These are phyloP conservation scores for Abramis brama DNA, from an alignment of 2,113 vertebrate genomes.

Conservation along the genomic window DNA sequence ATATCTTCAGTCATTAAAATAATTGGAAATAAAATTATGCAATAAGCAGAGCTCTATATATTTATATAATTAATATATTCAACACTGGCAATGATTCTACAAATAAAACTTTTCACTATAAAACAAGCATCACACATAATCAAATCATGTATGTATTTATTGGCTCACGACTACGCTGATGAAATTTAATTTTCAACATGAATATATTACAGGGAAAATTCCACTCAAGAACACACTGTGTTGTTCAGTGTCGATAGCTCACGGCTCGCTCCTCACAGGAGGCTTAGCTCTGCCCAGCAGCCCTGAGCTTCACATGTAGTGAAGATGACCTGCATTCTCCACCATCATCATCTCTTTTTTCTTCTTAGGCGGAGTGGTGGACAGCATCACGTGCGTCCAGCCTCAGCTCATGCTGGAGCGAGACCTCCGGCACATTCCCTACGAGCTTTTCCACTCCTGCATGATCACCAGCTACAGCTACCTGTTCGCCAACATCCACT, in stretches of 20 bases:
- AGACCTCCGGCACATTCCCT: conserved; percentile 89
- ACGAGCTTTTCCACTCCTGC: conserved; percentile 89
- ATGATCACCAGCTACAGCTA: conserved; percentile 76
- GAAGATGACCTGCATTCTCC: background rate
- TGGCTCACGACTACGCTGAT: background rate
- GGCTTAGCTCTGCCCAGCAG: background rate
- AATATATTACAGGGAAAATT: background rate
- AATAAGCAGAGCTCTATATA: background rate
- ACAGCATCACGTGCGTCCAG: conserved; percentile 81
- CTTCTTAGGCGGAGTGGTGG: conserved; percentile 84
- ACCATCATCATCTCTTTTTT: background rate
- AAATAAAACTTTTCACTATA: too few species aligned
- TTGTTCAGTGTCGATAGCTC: background rate
- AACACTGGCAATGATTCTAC: background rate
- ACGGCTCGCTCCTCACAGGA: background rate
- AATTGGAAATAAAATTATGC: background rate
- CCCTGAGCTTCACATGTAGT: background rate
- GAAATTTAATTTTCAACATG: background rate
- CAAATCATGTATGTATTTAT: background rate
- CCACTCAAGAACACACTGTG: background rate
- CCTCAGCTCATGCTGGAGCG: conserved; percentile 84
- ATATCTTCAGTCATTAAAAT: background rate
- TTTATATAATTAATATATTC: background rate
- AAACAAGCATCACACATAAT: background rate
- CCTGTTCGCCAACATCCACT: conserved; percentile 75